phyloP scores from a whole-genome alignment of 2,113 vertebrate genomes.

The Apteryx mantelli region DNA sequence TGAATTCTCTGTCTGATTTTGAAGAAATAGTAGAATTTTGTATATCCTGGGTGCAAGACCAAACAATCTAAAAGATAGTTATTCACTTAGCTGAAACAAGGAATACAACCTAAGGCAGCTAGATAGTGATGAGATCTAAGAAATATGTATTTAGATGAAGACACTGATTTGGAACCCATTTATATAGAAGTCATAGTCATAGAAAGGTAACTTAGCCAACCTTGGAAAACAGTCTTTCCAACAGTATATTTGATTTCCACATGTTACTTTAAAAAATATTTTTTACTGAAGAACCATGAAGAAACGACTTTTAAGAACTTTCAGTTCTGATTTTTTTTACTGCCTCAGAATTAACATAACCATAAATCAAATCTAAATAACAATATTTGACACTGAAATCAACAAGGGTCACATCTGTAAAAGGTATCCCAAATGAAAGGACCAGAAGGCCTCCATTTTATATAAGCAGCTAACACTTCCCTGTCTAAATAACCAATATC shows the following conservation, averaged over 20 bases:
- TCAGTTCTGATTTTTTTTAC: conserved; percentile 49
- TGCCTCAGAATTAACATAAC: conserved; percentile 56
- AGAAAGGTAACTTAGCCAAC: background rate
- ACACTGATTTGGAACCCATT: background rate
- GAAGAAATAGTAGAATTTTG: background rate
- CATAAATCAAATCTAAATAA: conserved; percentile 70
- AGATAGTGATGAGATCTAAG: background rate
- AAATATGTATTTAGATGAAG: background rate
- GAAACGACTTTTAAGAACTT: conserved; percentile 27
- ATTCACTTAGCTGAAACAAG: background rate
- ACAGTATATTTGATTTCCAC: background rate
- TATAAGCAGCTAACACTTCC: conserved; percentile 24
- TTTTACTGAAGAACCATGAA: background rate
- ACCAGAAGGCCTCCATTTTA: conserved; percentile 46
- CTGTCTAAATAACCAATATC: conserved; percentile 19
- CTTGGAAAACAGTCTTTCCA: background rate
- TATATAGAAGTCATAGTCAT: background rate
- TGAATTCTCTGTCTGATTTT: background rate
- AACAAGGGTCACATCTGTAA: conserved; percentile 68
- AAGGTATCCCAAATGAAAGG: conserved; percentile 62
- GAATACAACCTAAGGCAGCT: background rate
- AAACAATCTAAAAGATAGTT: background rate
- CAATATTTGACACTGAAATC: conserved; percentile 56
- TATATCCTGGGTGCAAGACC: background rate
- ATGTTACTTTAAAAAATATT: background rate